These are phyloP conservation scores for Steatocranus sp. DNA, from an alignment of 2,797 vertebrate genomes.

Conservation along the genomic window DNA sequence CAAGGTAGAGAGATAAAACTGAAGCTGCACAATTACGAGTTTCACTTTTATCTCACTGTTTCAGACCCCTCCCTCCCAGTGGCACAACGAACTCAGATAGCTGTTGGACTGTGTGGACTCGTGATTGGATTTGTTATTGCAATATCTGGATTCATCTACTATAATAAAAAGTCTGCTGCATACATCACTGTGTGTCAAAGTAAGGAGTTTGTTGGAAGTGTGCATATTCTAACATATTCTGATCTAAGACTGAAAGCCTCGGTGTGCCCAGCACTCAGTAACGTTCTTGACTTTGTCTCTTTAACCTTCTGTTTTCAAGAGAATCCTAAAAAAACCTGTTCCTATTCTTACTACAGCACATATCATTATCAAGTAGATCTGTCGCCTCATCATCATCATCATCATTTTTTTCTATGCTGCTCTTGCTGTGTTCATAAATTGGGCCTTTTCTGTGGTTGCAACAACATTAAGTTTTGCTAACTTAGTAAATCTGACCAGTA, in stretches of 20 bases:
- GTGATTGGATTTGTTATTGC: background rate
- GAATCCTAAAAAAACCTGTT: fast-evolving
- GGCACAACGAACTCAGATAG: background rate
- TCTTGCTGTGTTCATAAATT: fast-evolving
- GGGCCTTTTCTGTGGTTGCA: background rate
- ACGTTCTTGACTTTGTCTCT: background rate
- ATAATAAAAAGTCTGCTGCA: background rate
- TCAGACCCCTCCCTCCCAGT: background rate
- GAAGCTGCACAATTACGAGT: background rate
- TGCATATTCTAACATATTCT: fast-evolving
- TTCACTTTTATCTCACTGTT: background rate
- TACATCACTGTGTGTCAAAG: background rate
- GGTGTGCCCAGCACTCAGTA: background rate
- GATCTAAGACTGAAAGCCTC: too few relatives aligned
- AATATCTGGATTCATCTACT: background rate
- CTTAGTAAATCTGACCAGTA: background rate
- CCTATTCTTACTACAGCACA: fast-evolving
- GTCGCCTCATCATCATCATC: background rate
- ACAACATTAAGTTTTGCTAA: background rate
- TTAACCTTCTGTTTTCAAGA: background rate
- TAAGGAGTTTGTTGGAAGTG: background rate
- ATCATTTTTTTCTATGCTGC: background rate
- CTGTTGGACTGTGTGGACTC: background rate
- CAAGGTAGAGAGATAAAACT: background rate
- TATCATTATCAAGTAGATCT: fast-evolving